phyloP scores from a whole-genome alignment of 2,888 invertebrate genomes.

The Neocrepidodera transversa region DNA sequence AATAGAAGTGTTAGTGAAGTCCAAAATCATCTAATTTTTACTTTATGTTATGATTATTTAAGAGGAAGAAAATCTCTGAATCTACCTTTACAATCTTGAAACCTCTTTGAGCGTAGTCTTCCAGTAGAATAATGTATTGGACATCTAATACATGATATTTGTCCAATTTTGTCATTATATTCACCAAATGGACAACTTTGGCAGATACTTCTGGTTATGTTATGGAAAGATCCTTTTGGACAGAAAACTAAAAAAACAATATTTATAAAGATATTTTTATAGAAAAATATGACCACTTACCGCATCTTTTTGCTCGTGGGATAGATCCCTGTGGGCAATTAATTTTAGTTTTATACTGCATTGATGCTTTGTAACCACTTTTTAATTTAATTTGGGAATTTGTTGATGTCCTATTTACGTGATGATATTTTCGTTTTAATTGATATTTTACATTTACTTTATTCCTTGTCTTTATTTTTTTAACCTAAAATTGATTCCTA shows the following conservation, averaged over 20 bases:
- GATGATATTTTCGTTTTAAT: conserved; percentile 46
- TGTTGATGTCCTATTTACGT: conserved; percentile 30
- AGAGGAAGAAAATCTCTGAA: too few relatives aligned
- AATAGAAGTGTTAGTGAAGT: too few relatives aligned
- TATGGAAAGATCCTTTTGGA: conserved; percentile 70
- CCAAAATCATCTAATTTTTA: too few relatives aligned
- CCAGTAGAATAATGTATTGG: conserved; percentile 67
- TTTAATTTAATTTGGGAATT: conserved; percentile 28
- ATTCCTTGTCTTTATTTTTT: conserved; percentile 41
- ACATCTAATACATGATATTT: conserved; percentile 65
- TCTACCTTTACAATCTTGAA: conserved; percentile 66
- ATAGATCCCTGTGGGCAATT: conserved; percentile 65
- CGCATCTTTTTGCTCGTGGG: conserved; percentile 64
- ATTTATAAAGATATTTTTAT: not conserved
- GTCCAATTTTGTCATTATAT: conserved; percentile 67
- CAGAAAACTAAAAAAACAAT: conserved; percentile 63
- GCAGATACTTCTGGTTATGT: conserved; percentile 64
- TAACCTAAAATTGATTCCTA: conserved; percentile 37
- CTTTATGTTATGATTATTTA: too few relatives aligned
- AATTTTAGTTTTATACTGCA: conserved; percentile 43
- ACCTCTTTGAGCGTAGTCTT: conserved; percentile 59
- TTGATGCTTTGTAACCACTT: conserved; percentile 31
- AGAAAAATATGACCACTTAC: conserved; percentile 56
- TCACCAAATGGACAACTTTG: conserved; percentile 67
- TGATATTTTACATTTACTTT: conserved; percentile 52